Base-by-base conservation (phyloP, 2,888 invertebrate genomes). In the Azorinus chamasolen region DNA sequence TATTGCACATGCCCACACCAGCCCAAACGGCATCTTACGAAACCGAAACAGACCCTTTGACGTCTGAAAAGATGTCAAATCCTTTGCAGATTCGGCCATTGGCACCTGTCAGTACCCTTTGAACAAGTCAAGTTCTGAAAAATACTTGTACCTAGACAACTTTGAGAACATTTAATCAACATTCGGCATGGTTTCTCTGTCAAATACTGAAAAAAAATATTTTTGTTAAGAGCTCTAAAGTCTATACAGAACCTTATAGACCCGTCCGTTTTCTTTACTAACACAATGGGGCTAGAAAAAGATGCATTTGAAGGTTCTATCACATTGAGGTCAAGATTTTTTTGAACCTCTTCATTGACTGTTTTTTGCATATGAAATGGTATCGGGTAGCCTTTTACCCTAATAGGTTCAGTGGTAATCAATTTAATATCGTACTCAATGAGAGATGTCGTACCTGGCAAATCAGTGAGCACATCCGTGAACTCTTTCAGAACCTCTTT, bases 91-190 rank as follows among this genome's bases (percentile, higher is more conserved):
- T 25, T 61, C 50, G 8, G 53, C 24, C 43, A 69, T 25, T 14
- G 61, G 53, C 2, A 69, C 32, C 22, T 61, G 59, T 45, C 69
- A 69, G 22, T 69, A 69, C 1, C 69, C 53, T 41, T 53, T 61
- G 14, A 32, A 20, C 53, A 2, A 59, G 22, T 32, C 32, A 10
- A 32, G 32, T 32, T 32, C 32, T 6, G 32, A 32, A 32, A 32
- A 32, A 32, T 32, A 10, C 32, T 32, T 32, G 32, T 32, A 32
- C 10, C 32, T 32, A 6, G 32, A 32, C 32, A 32, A 32, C 4
- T 32, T 32, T 32, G 32, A 32, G 32, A 32, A 32, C 32, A 10
- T 6, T 10, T 32, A 4, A 10, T 32, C 32, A 32, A 32, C 32
- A 10, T 32, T 32, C 10, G 32, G 32, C 32, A 32, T 32, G 32